Evolutionary conservation across 2,888 invertebrate species (phyloP), one percentile per base, ranked within the genome.

Genomic region (Leptinotarsa peninsularis): DNA sequence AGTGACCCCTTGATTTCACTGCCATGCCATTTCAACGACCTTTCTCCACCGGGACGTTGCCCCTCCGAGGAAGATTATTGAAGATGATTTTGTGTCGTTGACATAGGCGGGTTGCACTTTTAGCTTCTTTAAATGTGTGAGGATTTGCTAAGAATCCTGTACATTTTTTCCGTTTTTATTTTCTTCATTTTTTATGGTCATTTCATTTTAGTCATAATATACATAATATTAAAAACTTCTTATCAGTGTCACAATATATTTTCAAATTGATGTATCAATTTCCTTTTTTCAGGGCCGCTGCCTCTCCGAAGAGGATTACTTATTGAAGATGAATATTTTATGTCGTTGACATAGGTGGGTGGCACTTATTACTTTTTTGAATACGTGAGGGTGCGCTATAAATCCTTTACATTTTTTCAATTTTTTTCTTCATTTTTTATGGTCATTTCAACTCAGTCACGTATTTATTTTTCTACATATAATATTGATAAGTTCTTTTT

Each of bases 1-100:
- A 81, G 75, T 84, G 85, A 84, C 84, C 85, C 82, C 80, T 81
- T 80, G 84, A 85, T 85, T 85, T 84, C 84, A 84, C 85, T 84
- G 82, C 79, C 82, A 80, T 80, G 82, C 76, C 78, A 79, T 79
- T 78, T 76, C 75, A 74, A 68, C 73, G 72, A 85, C 84, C 85
- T 85, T 85, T 85, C 84, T 83, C 83, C 81, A 80, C 77, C 76
- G 82, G 83, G 82, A 82, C 83, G 78, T 80, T 83, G 82, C 78
- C 81, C 81, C 80, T 73, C 74, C 70, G 72, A 75, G 71, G 69
- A 75, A 56, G 63, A 63, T 63, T 63, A 63, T 63, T 63, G 63
- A 63, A 33, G 43, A 63, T 33, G 58, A 58, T 18, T 54, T 13
- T 43, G 15, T 27, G 60, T 60, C 60, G 18, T 21, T 23, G 23